Evolutionary conservation across 2,113 vertebrate genomes (phyloP), one percentile per base, ranked within the genome.

Genomic region (Colinus virginianus): DNA sequence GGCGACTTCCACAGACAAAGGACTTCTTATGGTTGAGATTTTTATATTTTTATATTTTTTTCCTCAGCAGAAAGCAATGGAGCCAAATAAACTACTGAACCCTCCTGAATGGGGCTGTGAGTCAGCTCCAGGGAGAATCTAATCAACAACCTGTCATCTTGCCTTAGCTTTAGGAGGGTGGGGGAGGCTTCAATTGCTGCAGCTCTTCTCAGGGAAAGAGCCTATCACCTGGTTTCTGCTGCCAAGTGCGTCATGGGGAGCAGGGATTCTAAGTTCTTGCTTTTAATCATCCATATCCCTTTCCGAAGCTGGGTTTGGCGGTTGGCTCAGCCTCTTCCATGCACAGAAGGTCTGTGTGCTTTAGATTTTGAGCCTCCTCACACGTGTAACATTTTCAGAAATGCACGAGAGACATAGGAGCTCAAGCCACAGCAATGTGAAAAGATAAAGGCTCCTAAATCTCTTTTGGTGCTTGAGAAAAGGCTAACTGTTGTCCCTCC

Each of bases 1-100:
- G 74, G 80, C 59, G 40, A 25, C 15, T 90, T 88, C 20, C 74
- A 28, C 53, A 86, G 56, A 84, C 40, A 93, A 90, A 84, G 53
- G 46, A 32, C 56, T n/a, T 88, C 18, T 67, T 92, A 71, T 58
- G 6, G 17, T 40, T n/a, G 22, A 32, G 53, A 30, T 19, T 56
- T 56, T 53, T 8, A 21, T 48, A 84, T 67, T 76, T 69, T 38
- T 51, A 16, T 48, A 21, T 8, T 55, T 28, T 20, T 48, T 51
- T 34, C 22, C 66, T 69, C 5, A 1, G 72, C 53, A 13, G 7
- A 42, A 88, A 76, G 30, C 40, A 78, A 70, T 86, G 88, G 62
- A 81, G 74, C 88, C 90, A 94, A 94, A 6, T 78, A 72, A 93
- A 94, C 70, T 72, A 46, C 78, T 84, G 84, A 93, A 84, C 77